Evolutionary conservation across 2,797 vertebrate species (phyloP).

Genomic region (Enteromius anoplus): DNA sequence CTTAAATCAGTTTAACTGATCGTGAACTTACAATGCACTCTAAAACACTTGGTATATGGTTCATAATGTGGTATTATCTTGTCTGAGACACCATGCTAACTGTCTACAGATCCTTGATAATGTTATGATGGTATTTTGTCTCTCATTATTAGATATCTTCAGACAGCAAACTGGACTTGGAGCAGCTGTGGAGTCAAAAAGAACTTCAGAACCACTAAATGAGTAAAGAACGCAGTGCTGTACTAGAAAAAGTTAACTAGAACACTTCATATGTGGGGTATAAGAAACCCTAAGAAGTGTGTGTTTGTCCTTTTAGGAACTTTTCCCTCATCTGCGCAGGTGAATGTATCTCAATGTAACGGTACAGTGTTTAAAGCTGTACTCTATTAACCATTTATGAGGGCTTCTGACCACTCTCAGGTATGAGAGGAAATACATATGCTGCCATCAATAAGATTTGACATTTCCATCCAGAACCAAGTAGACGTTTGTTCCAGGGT

Average conservation of each 20-base stretch:
- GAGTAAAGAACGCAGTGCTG: background rate
- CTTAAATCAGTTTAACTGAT: constrained; percentile 31
- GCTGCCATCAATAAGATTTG: constrained; percentile 2
- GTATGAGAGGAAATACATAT: background rate
- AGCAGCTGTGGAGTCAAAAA: background rate
- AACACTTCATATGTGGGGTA: background rate
- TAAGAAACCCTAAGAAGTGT: background rate
- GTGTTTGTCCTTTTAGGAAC: background rate
- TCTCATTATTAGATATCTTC: constrained; percentile 34
- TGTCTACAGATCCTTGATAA: background rate
- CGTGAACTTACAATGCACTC: background rate
- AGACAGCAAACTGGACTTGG: constrained; percentile 31
- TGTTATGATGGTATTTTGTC: constrained; percentile 6
- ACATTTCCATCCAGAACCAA: background rate
- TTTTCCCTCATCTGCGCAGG: background rate
- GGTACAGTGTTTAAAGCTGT: background rate
- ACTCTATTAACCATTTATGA: background rate
- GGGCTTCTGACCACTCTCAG: background rate
- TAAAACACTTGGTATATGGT: background rate
- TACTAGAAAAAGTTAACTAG: constrained; percentile 1
- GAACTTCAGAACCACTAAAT: background rate
- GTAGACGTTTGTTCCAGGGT: background rate
- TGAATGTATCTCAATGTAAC: background rate
- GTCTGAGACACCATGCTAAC: background rate
- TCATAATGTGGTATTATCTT: background rate